Evolutionary conservation across 2,888 invertebrate species (phyloP).

Genomic region (Marasmarcha lunaedactyla): DNA sequence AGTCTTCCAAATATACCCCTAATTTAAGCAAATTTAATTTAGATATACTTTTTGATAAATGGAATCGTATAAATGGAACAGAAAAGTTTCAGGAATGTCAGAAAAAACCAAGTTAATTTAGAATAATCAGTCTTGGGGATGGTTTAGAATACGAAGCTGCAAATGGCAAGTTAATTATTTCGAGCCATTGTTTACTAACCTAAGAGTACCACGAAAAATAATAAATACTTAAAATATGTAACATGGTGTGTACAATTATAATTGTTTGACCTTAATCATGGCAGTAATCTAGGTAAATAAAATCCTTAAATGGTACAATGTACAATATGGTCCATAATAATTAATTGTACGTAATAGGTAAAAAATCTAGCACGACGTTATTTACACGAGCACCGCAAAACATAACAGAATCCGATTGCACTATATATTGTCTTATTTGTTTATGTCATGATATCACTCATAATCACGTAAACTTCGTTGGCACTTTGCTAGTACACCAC

Average conservation of each 20-base stretch:
- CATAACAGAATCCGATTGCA: conserved; percentile 17
- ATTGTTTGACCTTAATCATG: conserved; percentile 13
- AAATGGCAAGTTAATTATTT: conserved; percentile 28
- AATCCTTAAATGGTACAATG: conserved; percentile 25
- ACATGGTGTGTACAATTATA: conserved; percentile 27
- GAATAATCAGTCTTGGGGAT: conserved; percentile 66
- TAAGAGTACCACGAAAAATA: conserved; percentile 11
- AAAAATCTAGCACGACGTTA: conserved; percentile 66
- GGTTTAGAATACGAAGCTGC: conserved; percentile 34
- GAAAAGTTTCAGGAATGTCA: conserved; percentile 48
- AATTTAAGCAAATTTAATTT: not conserved
- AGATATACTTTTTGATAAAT: too few relatives aligned
- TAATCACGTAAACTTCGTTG: conserved; percentile 57
- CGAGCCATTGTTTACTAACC: conserved; percentile 20
- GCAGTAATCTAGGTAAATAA: conserved; percentile 17
- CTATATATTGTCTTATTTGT: conserved; percentile 19
- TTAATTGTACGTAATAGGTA: conserved; percentile 56
- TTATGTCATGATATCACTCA: conserved; percentile 29
- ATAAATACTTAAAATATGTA: conserved; percentile 60
- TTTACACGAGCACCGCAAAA: conserved; percentile 66
- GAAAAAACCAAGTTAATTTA: conserved; percentile 46
- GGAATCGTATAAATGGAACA: conserved; percentile 17
- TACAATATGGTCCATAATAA: conserved; percentile 55
- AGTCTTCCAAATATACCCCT: conserved; percentile 33
- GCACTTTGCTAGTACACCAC: conserved; percentile 48